phyloP scores from a whole-genome alignment of 2,113 vertebrate genomes.

The Gymnarchus niloticus region DNA sequence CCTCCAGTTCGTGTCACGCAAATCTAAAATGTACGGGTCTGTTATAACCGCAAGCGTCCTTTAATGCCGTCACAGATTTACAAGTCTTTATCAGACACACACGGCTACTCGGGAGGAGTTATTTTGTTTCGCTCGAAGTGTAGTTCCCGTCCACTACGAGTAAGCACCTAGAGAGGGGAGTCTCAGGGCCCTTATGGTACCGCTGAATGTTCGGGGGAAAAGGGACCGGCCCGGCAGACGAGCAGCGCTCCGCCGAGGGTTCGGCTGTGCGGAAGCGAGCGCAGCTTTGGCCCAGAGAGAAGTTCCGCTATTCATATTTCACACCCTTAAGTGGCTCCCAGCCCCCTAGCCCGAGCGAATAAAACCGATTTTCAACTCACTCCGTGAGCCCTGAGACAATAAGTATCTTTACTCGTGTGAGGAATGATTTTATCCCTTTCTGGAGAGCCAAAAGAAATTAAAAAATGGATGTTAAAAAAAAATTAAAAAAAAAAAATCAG shows the following conservation, averaged over 20 bases:
- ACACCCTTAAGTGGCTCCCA: neutral
- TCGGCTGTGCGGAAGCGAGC: neutral
- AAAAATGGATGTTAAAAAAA: neutral
- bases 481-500: neutral
- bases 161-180: neutral
- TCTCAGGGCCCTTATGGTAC: no score
- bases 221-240: neutral
- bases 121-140: neutral
- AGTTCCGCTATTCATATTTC: neutral
- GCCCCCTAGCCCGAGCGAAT: neutral
- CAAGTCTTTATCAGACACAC: neutral
- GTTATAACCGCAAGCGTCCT: neutral
- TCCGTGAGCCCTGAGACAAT: neutral
- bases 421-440: neutral
- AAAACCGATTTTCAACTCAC: neutral
- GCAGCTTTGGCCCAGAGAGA: neutral
- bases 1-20: neutral
- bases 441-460: neutral
- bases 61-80: neutral
- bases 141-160: neutral
- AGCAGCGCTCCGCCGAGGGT: neutral
- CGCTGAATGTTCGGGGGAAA: no score
- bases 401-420: no score
- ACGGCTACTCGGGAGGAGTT: neutral
- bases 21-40: neutral